phyloP scores from a whole-genome alignment of 2,797 vertebrate genomes.

The Sus cebifrons region DNA sequence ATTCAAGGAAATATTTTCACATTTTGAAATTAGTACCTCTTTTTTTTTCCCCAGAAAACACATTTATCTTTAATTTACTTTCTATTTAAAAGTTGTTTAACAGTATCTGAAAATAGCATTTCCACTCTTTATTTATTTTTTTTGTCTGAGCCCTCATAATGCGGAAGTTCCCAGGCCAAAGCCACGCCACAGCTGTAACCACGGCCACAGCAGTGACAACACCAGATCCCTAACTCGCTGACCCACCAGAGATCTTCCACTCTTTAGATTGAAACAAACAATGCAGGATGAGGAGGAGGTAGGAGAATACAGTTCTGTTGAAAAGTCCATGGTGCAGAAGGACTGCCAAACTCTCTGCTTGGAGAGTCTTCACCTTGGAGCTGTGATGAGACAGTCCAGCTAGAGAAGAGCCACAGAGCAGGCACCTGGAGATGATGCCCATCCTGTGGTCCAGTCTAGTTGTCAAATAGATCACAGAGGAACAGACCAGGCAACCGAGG shows the following conservation, averaged over 20 bases:
- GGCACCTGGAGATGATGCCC: neutral
- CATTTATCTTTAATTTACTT: conserved; percentile 27
- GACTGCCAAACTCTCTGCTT: neutral
- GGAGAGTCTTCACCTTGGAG: neutral
- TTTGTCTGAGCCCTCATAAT: too few species aligned
- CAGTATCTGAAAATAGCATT: neutral
- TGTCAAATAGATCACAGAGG: neutral
- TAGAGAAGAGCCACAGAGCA: neutral
- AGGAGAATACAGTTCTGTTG: neutral
- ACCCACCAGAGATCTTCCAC: neutral
- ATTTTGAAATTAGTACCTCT: neutral
- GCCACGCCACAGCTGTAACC: too few species aligned
- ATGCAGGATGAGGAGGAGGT: neutral
- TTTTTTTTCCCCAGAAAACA: conserved; percentile 48
- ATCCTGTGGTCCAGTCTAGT: fast-evolving
- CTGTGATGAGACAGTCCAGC: neutral
- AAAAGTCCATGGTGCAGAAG: neutral
- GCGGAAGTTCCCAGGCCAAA: too few species aligned
- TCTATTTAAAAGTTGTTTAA: conserved; percentile 35
- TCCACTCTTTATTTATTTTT: neutral
- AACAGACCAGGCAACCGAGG: neutral
- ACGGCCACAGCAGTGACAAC: too few species aligned
- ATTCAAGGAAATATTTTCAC: neutral
- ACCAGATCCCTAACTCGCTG: too few species aligned
- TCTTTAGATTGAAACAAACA: neutral